Evolutionary conservation across 2,113 vertebrate species (phyloP).

Genomic region (Pica pica): DNA sequence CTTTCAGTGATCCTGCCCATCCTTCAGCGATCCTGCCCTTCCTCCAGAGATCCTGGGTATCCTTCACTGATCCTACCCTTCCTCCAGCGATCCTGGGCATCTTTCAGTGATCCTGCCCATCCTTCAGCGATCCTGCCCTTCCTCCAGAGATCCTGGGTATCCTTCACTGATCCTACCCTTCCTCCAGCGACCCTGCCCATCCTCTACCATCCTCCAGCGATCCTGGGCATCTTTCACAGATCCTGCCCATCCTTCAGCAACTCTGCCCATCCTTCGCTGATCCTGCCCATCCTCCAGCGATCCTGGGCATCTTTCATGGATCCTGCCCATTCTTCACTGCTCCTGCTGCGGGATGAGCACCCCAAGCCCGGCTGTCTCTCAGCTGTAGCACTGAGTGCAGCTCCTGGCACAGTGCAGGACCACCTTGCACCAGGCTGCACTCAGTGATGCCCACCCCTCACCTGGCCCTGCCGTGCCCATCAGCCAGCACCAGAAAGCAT

Average conservation of each 20-base stretch:
- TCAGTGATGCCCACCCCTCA: not conserved
- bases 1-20: accelerated
- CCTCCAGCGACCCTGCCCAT: not conserved
- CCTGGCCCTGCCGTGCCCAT: accelerated
- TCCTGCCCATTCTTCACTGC: not conserved
- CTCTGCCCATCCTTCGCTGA: not conserved
- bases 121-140: accelerated
- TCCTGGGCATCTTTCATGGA: too few species aligned
- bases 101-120: not conserved
- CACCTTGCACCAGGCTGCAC: accelerated
- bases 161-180: not conserved
- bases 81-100: too few species aligned
- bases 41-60: too few species aligned
- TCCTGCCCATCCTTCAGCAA: not conserved
- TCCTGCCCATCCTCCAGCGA: too few species aligned
- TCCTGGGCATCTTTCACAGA: too few species aligned
- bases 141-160: too few species aligned
- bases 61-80: too few species aligned
- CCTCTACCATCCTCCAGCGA: not conserved
- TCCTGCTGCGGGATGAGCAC: accelerated
- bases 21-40: accelerated
- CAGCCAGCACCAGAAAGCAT: not conserved
- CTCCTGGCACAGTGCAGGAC: accelerated
- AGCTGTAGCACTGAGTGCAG: accelerated
- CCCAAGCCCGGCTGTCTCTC: not conserved